These are phyloP conservation scores for Caerostris extrusa DNA, from an alignment of 1,140 invertebrate species.

Conservation along the genomic window DNA sequence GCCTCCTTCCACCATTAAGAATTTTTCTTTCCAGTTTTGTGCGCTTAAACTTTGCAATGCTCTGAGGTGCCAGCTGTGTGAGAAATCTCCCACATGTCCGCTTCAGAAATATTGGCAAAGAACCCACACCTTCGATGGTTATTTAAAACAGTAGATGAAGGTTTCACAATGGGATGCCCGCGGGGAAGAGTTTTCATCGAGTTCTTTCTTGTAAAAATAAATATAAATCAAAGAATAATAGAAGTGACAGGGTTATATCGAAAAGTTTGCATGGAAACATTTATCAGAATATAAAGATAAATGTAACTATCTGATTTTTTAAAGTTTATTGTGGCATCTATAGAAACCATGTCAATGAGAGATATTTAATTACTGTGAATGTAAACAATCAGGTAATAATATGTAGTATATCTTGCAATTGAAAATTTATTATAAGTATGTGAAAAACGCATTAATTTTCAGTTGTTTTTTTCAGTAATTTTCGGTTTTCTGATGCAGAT, in stretches of 20 bases:
- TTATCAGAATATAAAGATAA: neutral
- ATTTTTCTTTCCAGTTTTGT: neutral
- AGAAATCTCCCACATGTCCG: slow-evolving; percentile 1
- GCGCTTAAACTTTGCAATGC: slow-evolving; percentile 20
- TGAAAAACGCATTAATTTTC: no score
- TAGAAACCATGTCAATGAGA: no score
- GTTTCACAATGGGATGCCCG: neutral
- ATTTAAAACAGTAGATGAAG: neutral
- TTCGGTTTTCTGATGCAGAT: no score
- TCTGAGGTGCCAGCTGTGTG: neutral
- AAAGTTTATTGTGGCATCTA: no score
- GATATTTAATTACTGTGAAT: no score
- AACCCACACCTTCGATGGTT: neutral
- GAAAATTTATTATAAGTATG: no score
- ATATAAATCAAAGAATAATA: neutral
- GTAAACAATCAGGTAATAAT: no score
- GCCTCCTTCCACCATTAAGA: slow-evolving; percentile 34
- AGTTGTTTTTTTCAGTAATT: no score
- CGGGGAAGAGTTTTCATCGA: neutral
- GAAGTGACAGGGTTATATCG: neutral
- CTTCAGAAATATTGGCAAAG: neutral
- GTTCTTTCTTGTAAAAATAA: neutral
- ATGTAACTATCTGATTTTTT: no score
- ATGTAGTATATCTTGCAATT: no score
- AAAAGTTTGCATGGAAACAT: neutral